These are phyloP conservation scores for Aphelenchoides fujianensis DNA, from an alignment of 1,140 invertebrate genomes.

Conservation along the genomic window DNA sequence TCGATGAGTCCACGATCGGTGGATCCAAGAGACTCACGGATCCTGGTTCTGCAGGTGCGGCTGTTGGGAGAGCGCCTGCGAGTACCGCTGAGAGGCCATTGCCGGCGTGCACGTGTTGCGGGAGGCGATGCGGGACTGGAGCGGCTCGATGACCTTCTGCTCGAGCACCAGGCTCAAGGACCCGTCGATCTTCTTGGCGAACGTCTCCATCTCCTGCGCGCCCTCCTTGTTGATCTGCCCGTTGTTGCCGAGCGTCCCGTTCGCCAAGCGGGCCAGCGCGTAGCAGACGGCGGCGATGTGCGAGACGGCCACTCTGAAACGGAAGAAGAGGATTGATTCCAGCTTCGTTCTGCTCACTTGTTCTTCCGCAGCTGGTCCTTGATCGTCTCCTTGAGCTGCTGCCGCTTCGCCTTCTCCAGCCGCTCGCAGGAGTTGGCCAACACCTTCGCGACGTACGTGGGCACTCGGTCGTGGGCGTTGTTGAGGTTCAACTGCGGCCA, in stretches of 20 bases:
- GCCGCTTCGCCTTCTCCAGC: conserved; percentile 7
- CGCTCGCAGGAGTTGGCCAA: conserved; percentile 23
- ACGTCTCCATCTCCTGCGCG: not conserved
- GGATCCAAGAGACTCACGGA: not conserved
- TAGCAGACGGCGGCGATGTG: conserved; percentile 19
- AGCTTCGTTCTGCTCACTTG: conserved; percentile 15
- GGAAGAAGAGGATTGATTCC: not conserved
- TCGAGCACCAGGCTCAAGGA: conserved; percentile 1
- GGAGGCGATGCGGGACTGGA: not conserved
- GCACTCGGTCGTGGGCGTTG: conserved; percentile 26
- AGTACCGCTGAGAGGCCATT: not conserved
- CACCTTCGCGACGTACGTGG: conserved; percentile 34
- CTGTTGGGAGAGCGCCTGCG: too few species aligned
- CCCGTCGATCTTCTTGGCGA: conserved; percentile 8
- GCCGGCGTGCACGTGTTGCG: not conserved
- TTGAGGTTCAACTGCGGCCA: conserved; percentile 19
- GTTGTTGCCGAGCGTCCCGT: not conserved
- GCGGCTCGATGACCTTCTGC: conserved; percentile 8
- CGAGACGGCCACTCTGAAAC: conserved; percentile 11
- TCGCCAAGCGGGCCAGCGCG: conserved; percentile 12
- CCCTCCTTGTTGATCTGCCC: not conserved
- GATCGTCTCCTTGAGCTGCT: conserved; percentile 22
- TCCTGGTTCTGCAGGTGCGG: too few species aligned
- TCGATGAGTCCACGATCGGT: too few species aligned
- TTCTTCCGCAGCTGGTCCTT: not conserved